phyloP scores from a whole-genome alignment of 2,888 invertebrate genomes.

The Sicus ferrugineus region DNA sequence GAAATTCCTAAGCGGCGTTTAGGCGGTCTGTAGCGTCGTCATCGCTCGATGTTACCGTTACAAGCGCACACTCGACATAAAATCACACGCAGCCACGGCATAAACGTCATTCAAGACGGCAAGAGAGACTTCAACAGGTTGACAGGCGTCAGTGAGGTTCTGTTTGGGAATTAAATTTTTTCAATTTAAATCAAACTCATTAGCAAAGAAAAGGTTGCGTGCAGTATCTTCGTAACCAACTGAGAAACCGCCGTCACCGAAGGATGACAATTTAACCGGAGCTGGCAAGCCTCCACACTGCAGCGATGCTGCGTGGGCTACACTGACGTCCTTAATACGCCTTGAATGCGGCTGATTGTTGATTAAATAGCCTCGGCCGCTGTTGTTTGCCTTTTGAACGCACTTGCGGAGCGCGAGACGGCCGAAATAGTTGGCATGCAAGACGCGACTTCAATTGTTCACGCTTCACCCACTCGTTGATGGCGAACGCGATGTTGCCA shows the following conservation, averaged over 20 bases:
- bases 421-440: no score
- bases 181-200: not conserved
- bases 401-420: no score
- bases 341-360: slow-evolving; percentile 22
- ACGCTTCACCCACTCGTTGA: no score
- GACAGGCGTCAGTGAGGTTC: no score
- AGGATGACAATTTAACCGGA: not conserved
- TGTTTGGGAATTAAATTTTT: no score
- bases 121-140: not conserved
- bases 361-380: slow-evolving; percentile 23
- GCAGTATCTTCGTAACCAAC: not conserved
- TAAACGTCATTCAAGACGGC: not conserved
- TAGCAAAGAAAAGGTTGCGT: no score
- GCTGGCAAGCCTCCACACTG: not conserved
- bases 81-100: not conserved
- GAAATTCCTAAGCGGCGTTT: not conserved
- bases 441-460: no score
- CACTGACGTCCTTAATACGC: slow-evolving; percentile 9
- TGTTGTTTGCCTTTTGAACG: no score
- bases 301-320: not conserved
- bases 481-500: no score
- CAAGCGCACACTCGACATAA: not conserved
- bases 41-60: not conserved
- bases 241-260: slow-evolving; percentile 29
- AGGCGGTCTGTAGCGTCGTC: not conserved